phyloP scores from a whole-genome alignment of 2,113 vertebrate genomes.

The Protobothrops mucrosquamatus region DNA sequence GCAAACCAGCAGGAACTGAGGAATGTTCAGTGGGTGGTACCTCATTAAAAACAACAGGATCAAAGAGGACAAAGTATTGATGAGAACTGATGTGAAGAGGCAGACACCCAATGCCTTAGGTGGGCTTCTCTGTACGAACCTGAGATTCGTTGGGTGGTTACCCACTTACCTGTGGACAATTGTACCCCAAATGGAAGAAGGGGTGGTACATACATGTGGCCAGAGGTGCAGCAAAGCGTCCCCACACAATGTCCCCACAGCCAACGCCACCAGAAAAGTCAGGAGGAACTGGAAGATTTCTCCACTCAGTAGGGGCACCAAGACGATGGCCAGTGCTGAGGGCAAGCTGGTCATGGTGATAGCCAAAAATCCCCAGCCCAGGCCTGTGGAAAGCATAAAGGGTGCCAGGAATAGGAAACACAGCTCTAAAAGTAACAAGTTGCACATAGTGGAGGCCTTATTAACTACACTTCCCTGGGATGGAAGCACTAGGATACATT shows the following conservation, averaged over 20 bases:
- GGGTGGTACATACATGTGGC: slow-evolving; percentile 72
- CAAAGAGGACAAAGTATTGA: not conserved
- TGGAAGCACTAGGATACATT: not conserved
- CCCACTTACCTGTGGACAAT: not conserved
- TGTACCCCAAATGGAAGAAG: not conserved
- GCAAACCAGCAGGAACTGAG: not conserved
- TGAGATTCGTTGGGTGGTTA: not conserved
- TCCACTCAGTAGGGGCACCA: slow-evolving; percentile 68
- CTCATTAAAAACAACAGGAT: not conserved
- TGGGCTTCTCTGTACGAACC: not conserved
- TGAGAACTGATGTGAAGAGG: not conserved
- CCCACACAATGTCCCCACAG: slow-evolving; percentile 81
- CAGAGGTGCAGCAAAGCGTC: slow-evolving; percentile 82
- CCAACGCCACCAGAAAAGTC: slow-evolving; percentile 79
- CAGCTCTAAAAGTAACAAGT: not conserved
- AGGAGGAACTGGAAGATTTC: slow-evolving; percentile 63
- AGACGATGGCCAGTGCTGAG: slow-evolving; percentile 66
- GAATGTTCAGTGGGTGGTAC: not conserved
- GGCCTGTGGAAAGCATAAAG: slow-evolving; percentile 56
- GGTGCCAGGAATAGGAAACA: not conserved
- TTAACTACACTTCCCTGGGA: not conserved
- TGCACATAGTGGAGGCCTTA: not conserved
- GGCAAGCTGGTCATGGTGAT: slow-evolving; percentile 74
- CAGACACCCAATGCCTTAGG: not conserved
- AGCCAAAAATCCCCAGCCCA: slow-evolving; percentile 73